Conservation (phyloP, 2,888 invertebrate species). For the Myathropa florea region DNA sequence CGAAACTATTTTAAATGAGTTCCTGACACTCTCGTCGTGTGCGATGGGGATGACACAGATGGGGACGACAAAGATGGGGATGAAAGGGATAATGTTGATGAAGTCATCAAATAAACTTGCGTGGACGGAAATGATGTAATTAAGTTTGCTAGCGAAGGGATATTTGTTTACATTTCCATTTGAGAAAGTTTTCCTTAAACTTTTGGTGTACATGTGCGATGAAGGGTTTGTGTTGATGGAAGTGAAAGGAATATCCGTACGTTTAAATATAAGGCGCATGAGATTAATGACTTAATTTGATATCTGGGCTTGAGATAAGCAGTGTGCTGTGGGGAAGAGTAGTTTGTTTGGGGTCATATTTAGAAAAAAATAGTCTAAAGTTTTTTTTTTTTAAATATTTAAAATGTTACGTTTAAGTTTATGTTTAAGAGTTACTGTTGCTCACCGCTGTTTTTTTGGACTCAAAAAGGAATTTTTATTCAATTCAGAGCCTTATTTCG, state of each 20-base stretch:
- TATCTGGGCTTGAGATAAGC: neutral
- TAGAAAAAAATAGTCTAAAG: neutral
- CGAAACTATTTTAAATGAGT: slow-evolving; percentile 48
- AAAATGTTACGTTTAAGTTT: too few species aligned
- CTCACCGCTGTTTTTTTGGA: too few species aligned
- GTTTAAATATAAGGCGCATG: neutral
- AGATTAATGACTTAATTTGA: neutral
- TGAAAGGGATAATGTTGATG: slow-evolving; percentile 38
- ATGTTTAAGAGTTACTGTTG: too few species aligned
- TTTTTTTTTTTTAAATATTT: neutral
- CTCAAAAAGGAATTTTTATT: too few species aligned
- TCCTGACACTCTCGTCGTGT: neutral
- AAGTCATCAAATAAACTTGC: slow-evolving; percentile 33
- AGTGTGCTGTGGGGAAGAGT: neutral
- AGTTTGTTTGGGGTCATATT: neutral
- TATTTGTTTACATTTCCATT: slow-evolving; percentile 22
- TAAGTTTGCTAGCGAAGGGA: slow-evolving; percentile 17
- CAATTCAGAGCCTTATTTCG: too few species aligned
- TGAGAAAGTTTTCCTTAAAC: neutral
- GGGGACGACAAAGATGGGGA: neutral
- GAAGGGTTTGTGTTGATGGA: neutral
- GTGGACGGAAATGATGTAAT: slow-evolving; percentile 25
- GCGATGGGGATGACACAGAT: neutral
- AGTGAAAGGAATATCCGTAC: neutral
- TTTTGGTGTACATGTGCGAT: neutral